These are phyloP conservation scores for Tipula lateralis DNA, from an alignment of 2,888 invertebrate species.

Conservation along the genomic window DNA sequence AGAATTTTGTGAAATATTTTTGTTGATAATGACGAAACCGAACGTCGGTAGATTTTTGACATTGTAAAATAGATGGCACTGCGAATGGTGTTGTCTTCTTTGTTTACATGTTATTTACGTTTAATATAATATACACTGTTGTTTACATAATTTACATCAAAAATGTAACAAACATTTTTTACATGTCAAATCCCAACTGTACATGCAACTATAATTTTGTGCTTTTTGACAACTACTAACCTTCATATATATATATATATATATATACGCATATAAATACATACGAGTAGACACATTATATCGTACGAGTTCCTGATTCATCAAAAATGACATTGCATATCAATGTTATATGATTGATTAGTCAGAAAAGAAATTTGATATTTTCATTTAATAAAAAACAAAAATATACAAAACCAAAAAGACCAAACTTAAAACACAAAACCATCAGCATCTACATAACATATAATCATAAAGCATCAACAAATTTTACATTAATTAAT, in stretches of 20 bases:
- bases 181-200: too few species aligned
- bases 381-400: not conserved
- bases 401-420: not conserved
- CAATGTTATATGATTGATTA: not conserved
- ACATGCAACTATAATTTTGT: too few species aligned
- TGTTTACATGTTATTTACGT: too few species aligned
- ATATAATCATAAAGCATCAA: not conserved
- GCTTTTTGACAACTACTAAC: not conserved
- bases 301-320: not conserved
- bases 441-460: not conserved
- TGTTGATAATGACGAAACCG: too few species aligned
- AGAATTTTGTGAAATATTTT: too few species aligned
- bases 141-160: too few species aligned
- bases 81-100: too few species aligned
- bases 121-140: too few species aligned
- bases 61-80: too few species aligned
- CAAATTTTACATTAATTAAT: slow-evolving; percentile 1
- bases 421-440: not conserved
- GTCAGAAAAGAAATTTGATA: slow-evolving; percentile 24
- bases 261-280: not conserved
- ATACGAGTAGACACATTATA: not conserved
- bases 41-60: too few species aligned
- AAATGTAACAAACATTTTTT: too few species aligned
- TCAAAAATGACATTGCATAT: not conserved
- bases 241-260: not conserved